Conservation (phyloP, 2,888 invertebrate species). For the Clepsis dumicolana region DNA sequence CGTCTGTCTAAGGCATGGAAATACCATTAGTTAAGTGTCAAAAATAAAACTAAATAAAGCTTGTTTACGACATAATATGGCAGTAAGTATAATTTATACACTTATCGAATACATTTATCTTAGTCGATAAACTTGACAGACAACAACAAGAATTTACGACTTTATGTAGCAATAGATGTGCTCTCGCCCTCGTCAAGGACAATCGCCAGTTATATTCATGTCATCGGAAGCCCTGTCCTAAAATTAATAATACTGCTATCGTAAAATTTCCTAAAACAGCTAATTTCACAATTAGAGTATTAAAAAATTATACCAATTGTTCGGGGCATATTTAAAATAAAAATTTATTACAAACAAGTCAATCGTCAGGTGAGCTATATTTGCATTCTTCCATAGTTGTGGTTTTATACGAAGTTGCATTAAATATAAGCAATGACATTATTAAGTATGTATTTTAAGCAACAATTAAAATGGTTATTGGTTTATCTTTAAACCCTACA, state of each 20-base stretch:
- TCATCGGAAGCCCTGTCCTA: background rate
- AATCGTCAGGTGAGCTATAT: background rate
- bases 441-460: too few species aligned
- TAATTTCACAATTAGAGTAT: background rate
- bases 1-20: too few species aligned
- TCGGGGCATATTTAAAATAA: background rate
- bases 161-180: background rate
- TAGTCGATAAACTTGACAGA: background rate
- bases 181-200: background rate
- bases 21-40: too few species aligned
- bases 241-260: constrained; percentile 2
- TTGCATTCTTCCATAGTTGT: background rate
- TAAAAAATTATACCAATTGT: background rate
- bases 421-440: too few species aligned
- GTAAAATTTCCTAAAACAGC: background rate
- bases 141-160: background rate
- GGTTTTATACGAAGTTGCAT: too few species aligned
- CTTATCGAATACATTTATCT: background rate
- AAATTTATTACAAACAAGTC: too few species aligned
- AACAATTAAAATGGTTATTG: background rate
- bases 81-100: background rate
- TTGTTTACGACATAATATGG: background rate
- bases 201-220: background rate
- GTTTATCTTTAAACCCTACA: background rate
- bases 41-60: background rate